phyloP scores from a whole-genome alignment of 2,797 vertebrate species.

The Arrhamphus sclerolepis region DNA sequence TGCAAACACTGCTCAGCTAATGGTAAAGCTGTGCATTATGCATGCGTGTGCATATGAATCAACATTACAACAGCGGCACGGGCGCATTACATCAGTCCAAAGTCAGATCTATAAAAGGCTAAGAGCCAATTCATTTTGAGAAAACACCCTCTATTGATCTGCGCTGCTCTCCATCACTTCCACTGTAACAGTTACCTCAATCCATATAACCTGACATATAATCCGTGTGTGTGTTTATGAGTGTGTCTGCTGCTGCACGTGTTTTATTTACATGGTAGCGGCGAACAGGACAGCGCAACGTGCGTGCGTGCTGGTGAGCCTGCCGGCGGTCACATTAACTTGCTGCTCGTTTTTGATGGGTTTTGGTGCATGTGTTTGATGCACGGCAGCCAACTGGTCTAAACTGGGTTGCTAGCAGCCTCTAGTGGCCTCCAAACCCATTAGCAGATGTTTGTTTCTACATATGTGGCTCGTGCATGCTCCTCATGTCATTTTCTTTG shows the following conservation, averaged over 20 bases:
- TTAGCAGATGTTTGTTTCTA: constrained; percentile 30
- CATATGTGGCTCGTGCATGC: constrained; percentile 10
- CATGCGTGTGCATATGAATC: constrained; percentile 61
- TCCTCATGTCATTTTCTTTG: neutral
- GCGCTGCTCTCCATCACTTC: constrained; percentile 75
- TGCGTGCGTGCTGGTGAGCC: constrained; percentile 3
- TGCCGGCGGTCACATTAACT: constrained; percentile 19
- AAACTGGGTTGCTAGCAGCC: constrained; percentile 74
- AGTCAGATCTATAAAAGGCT: constrained; percentile 77
- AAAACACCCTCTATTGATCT: constrained; percentile 79
- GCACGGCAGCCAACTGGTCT: constrained; percentile 39
- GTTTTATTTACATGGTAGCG: constrained; percentile 55
- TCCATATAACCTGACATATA: constrained; percentile 72
- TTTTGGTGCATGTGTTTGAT: constrained; percentile 31
- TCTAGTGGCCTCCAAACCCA: constrained; percentile 70
- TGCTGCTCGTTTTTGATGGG: constrained; percentile 30
- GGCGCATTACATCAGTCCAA: constrained; percentile 70
- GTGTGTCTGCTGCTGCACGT: constrained; percentile 11
- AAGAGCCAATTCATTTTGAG: constrained; percentile 80
- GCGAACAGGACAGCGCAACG: constrained; percentile 24
- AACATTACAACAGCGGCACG: constrained; percentile 64
- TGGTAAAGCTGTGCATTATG: constrained; percentile 15
- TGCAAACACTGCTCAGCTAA: constrained; percentile 1
- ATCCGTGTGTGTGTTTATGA: constrained; percentile 57
- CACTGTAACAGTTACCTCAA: constrained; percentile 71